Evolutionary conservation across 92 coral and sea anemone species (phyloP).

Genomic region (Hydrozoanthus gracilis): DNA sequence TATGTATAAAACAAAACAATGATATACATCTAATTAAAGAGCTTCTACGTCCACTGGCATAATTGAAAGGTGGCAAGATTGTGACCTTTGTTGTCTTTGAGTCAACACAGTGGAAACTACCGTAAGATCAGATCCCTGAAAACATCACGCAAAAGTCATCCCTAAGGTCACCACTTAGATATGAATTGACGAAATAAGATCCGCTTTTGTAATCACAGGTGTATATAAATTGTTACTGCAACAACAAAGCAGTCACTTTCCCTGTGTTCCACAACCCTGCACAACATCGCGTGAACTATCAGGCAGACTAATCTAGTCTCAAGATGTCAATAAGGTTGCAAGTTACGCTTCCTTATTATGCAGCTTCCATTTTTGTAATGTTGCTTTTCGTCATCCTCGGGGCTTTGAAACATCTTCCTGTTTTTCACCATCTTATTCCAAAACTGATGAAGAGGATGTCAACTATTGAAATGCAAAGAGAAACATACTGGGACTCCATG

Average conservation of each 20-base stretch:
- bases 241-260: slow-evolving; percentile 15
- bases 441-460: slow-evolving; percentile 55
- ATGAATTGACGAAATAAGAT: slow-evolving; percentile 27
- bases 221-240: slow-evolving; percentile 5
- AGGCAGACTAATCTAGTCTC: neutral
- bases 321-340: slow-evolving; percentile 17
- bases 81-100: slow-evolving; percentile 43
- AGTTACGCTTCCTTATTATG: slow-evolving; percentile 17
- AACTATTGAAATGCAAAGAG: slow-evolving; percentile 52
- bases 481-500: slow-evolving; percentile 67
- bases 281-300: neutral
- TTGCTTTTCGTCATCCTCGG: slow-evolving; percentile 47
- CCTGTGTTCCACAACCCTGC: neutral
- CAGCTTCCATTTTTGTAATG: slow-evolving; percentile 27
- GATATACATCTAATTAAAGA: slow-evolving; percentile 32
- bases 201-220: slow-evolving; percentile 24
- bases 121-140: slow-evolving; percentile 12
- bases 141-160: slow-evolving; percentile 50
- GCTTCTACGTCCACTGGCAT: neutral
- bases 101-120: slow-evolving; percentile 22
- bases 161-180: slow-evolving; percentile 36
- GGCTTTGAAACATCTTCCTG: slow-evolving; percentile 44
- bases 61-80: slow-evolving; percentile 24
- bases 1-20: slow-evolving; percentile 24
- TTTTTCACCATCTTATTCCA: slow-evolving; percentile 48